A percentile compares a stretch with the other conserved stretches of the same genome.
phyloP scores from a whole-genome alignment of 1,140 invertebrate genomes.

The Lordiphosa stackelbergi region DNA sequence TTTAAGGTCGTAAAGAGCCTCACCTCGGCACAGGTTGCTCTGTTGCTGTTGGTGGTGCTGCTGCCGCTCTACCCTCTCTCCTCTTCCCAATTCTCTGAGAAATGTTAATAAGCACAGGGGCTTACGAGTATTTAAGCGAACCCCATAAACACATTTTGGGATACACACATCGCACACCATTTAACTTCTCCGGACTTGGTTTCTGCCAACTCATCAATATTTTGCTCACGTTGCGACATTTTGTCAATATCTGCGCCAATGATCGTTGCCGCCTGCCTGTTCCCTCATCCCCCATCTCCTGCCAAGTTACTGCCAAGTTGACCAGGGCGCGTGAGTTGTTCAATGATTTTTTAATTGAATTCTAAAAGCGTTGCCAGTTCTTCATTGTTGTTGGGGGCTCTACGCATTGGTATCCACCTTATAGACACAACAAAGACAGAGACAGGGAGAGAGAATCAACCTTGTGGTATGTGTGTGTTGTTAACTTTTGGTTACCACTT shows the following conservation, averaged over 20 bases:
- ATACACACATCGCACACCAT: conserved; percentile 29
- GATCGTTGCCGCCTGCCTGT: conserved; percentile 33
- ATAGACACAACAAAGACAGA: too few relatives aligned
- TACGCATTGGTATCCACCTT: conserved; percentile 57
- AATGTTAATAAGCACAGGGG: conserved; percentile 59
- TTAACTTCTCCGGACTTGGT: conserved; percentile 10
- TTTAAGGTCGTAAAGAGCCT: conserved; percentile 45
- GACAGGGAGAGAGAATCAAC: conserved; percentile 43
- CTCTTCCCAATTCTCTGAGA: conserved; percentile 15
- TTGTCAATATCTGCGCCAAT: conserved; percentile 75
- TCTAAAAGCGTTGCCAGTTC: conserved; percentile 70
- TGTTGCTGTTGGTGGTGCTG: neutral
- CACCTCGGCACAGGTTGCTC: conserved; percentile 32
- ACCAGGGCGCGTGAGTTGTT: conserved; percentile 44
- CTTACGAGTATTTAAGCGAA: conserved; percentile 12
- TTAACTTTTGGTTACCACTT: conserved; percentile 28
- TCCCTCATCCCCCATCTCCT: neutral
- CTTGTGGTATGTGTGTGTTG: conserved; percentile 56
- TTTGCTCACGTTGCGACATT: conserved; percentile 74
- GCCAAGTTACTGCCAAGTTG: conserved; percentile 2
- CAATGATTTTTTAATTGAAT: conserved; percentile 76
- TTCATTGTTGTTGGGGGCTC: conserved; percentile 42
- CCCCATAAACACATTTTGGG: conserved; percentile 35
- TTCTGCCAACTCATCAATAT: conserved; percentile 71
- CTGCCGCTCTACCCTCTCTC: neutral